A percentile compares a stretch with the other conserved stretches of the same genome.
Evolutionary conservation across 92 coral and sea anemone species (phyloP).

Genomic region (Galaxea fascicularis): DNA sequence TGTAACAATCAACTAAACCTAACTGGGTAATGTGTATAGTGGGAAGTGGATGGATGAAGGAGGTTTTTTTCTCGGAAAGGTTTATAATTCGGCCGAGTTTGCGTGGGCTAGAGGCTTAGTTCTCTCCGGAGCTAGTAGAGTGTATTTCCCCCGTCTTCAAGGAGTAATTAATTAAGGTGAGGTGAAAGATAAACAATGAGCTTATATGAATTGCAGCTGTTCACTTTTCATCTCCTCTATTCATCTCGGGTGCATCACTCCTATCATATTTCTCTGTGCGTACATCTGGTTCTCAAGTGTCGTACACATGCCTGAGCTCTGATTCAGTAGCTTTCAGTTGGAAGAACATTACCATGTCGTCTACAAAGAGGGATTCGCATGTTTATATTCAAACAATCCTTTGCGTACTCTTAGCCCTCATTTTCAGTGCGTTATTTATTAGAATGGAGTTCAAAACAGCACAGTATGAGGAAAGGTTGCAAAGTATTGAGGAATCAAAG

Average conservation of each 20-base stretch:
- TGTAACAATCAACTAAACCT: no score
- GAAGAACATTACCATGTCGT: not conserved
- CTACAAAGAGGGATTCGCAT: not conserved
- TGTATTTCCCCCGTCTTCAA: no score
- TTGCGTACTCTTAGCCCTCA: slow-evolving; percentile 2
- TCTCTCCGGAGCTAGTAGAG: no score
- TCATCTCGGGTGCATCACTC: not conserved
- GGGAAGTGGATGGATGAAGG: no score
- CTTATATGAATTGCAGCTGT: not conserved
- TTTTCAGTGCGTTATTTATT: slow-evolving; percentile 4
- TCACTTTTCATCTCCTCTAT: not conserved
- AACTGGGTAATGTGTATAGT: no score
- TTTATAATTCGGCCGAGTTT: no score
- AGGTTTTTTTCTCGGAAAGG: no score
- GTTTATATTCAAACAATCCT: slow-evolving; percentile 8
- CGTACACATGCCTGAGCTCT: no score
- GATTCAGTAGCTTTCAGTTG: no score
- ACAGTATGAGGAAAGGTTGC: slow-evolving; percentile 13
- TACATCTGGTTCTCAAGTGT: not conserved
- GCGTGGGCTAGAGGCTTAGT: no score
- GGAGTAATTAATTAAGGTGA: no score
- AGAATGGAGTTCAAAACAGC: slow-evolving; percentile 17
- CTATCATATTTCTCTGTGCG: not conserved
- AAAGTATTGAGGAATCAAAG: not conserved
- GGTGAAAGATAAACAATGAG: no score